Evolutionary conservation across 1,140 invertebrate genomes (phyloP).

Genomic region (Tetranychus urticae): DNA sequence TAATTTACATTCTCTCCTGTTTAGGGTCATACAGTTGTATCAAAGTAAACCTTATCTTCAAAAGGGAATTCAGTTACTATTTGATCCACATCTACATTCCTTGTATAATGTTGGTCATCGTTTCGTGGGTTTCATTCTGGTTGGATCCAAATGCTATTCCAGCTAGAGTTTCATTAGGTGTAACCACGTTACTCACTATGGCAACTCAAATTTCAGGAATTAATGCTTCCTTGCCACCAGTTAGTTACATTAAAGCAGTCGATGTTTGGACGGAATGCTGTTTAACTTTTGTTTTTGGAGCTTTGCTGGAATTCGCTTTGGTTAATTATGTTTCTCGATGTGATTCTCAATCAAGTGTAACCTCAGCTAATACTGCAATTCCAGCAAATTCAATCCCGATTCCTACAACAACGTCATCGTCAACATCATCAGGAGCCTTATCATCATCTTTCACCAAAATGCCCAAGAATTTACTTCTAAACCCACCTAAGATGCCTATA

Average conservation of each 20-base stretch:
- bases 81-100: slow-evolving; percentile 90
- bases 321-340: slow-evolving; percentile 79
- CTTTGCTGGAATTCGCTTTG: slow-evolving; percentile 77
- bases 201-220: slow-evolving; percentile 78
- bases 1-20: neutral
- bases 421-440: too few species aligned
- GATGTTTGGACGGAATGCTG: slow-evolving; percentile 95
- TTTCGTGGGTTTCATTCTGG: slow-evolving; percentile 94
- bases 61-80: slow-evolving; percentile 92
- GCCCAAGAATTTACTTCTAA: too few species aligned
- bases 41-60: slow-evolving; percentile 79
- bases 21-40: slow-evolving; percentile 60
- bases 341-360: neutral
- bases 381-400: too few species aligned
- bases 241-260: slow-evolving; percentile 33
- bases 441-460: too few species aligned
- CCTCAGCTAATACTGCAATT: too few species aligned
- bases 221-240: slow-evolving; percentile 45
- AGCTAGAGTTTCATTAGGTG: slow-evolving; percentile 74
- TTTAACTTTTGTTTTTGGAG: slow-evolving; percentile 85
- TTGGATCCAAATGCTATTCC: slow-evolving; percentile 86
- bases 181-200: slow-evolving; percentile 86
- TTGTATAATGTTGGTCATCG: slow-evolving; percentile 86
- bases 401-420: too few species aligned
- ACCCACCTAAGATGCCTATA: too few species aligned